Evolutionary conservation across 2,113 vertebrate species (phyloP).

Genomic region (Raja brachyura): DNA sequence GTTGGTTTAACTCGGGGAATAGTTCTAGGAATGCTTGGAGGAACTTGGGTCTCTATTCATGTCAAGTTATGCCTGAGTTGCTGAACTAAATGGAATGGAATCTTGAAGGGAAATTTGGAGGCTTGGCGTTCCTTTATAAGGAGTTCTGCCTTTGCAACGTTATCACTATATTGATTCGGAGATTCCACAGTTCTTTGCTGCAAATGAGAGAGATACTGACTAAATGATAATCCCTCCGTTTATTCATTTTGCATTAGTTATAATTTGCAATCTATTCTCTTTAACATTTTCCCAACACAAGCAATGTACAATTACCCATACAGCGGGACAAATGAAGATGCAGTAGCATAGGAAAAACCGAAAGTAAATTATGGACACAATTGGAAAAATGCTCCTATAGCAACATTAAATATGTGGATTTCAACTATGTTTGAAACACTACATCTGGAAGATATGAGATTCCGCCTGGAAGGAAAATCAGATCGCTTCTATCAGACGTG

Average conservation of each 20-base stretch:
- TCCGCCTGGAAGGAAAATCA: too few relatives aligned
- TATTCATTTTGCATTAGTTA: background rate
- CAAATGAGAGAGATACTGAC: background rate
- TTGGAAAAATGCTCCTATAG: too few relatives aligned
- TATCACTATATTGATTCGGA: background rate
- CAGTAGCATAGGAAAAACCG: background rate
- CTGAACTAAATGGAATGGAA: background rate
- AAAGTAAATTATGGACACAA: background rate
- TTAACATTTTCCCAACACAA: background rate
- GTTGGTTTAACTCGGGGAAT: background rate
- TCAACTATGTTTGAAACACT: too few relatives aligned
- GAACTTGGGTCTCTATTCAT: background rate
- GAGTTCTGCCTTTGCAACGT: background rate
- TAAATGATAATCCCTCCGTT: background rate
- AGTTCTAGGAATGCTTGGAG: background rate
- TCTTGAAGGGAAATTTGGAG: too few relatives aligned
- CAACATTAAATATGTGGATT: too few relatives aligned
- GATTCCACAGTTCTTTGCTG: background rate
- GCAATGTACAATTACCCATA: background rate
- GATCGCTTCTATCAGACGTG: too few relatives aligned
- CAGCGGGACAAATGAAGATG: background rate
- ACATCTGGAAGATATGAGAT: too few relatives aligned
- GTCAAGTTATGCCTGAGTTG: background rate
- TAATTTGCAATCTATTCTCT: background rate
- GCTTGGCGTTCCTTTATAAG: background rate